Conservation (phyloP, 2,113 vertebrate genomes). For the Seriola aureovittata region DNA sequence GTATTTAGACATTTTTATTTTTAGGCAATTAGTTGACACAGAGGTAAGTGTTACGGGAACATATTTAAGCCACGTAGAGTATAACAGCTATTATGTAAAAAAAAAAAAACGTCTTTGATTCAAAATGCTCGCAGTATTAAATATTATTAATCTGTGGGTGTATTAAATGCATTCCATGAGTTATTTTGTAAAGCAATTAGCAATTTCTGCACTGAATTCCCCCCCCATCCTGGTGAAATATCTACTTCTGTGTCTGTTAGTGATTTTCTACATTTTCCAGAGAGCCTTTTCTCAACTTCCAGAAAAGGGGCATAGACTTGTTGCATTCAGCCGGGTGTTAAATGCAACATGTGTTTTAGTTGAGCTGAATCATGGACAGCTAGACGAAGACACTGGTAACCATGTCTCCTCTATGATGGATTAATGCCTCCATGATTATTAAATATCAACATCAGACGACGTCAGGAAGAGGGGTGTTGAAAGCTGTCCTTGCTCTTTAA, state of each 20-base stretch:
- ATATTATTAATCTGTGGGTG: conserved; percentile 41
- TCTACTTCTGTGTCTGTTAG: conserved; percentile 13
- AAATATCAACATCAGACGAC: not conserved
- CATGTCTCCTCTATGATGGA: not conserved
- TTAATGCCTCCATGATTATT: conserved; percentile 12
- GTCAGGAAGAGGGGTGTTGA: not conserved
- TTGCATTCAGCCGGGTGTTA: conserved; percentile 32
- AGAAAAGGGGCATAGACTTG: conserved; percentile 34
- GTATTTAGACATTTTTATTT: conserved; percentile 8
- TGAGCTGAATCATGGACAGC: conserved; percentile 8
- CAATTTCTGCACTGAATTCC: conserved; percentile 14
- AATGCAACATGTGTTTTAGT: conserved; percentile 6
- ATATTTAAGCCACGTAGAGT: not conserved
- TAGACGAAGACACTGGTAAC: not conserved
- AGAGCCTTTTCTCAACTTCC: conserved; percentile 24
- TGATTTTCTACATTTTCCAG: conserved; percentile 36
- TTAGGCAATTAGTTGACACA: conserved; percentile 28
- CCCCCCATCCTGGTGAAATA: conserved; percentile 13
- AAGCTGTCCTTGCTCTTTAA: conserved; percentile 34
- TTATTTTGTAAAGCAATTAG: conserved; percentile 24
- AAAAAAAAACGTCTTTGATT: not conserved
- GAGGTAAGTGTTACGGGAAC: conserved; percentile 3
- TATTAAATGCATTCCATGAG: conserved; percentile 24
- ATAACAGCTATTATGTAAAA: too few relatives aligned
- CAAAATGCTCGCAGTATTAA: conserved; percentile 9